phyloP scores from a whole-genome alignment of 2,888 invertebrate species.

The Mesoligia furuncula region DNA sequence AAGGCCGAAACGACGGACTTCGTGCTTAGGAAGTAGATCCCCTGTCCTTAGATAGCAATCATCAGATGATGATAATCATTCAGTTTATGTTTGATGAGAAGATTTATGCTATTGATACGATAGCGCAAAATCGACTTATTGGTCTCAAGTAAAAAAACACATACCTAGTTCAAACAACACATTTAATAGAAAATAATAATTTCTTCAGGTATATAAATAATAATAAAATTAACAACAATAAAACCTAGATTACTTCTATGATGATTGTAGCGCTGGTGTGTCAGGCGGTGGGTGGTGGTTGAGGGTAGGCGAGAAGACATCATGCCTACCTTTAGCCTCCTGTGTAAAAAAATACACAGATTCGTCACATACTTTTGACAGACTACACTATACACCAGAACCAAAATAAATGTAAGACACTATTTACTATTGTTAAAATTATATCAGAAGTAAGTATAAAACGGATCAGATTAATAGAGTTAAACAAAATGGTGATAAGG shows the following conservation, averaged over 20 bases:
- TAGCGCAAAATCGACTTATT: too few relatives aligned
- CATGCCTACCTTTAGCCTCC: too few relatives aligned
- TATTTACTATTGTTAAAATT: neutral
- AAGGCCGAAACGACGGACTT: too few relatives aligned
- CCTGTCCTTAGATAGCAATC: neutral
- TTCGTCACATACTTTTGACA: neutral
- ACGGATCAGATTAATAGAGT: neutral
- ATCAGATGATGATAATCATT: neutral
- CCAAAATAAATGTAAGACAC: neutral
- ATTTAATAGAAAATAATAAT: slow-evolving; percentile 15
- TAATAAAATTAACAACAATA: slow-evolving; percentile 12
- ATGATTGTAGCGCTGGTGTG: neutral
- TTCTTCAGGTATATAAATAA: neutral
- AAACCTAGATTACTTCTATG: slow-evolving; percentile 4
- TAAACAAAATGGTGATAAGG: neutral
- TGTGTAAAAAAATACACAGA: neutral
- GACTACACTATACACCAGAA: too few relatives aligned
- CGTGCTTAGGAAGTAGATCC: too few relatives aligned
- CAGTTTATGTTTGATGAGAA: neutral
- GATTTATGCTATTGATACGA: neutral
- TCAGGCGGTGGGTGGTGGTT: neutral
- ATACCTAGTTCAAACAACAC: slow-evolving; percentile 5
- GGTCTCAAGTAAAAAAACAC: slow-evolving; percentile 12
- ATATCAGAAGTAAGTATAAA: neutral
- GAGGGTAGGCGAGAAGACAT: too few relatives aligned